phyloP scores from a whole-genome alignment of 2,797 vertebrate genomes.

The Gadopsis bispinosus region DNA sequence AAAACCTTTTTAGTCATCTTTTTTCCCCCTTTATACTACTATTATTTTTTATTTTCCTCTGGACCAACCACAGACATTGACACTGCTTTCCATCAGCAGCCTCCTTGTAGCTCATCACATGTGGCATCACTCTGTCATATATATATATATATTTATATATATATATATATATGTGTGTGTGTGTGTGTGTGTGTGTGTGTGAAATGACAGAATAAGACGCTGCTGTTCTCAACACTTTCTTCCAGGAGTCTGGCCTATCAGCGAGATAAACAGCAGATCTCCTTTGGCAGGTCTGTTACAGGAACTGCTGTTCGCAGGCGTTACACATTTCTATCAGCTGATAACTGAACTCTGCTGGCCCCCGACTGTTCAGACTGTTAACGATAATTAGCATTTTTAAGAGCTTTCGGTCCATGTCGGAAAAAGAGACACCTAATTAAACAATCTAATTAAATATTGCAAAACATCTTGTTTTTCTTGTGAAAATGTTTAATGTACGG shows the following conservation, averaged over 20 bases:
- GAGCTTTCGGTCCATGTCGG: background rate
- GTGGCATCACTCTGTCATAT: conserved; percentile 28
- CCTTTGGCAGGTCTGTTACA: conserved; percentile 65
- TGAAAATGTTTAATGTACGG: too few species aligned
- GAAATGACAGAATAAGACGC: conserved; percentile 51
- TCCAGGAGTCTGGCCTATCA: conserved; percentile 79
- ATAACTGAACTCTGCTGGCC: conserved; percentile 54
- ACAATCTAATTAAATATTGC: too few species aligned
- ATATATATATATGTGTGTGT: conserved; percentile 8
- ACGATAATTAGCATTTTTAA: conserved; percentile 52
- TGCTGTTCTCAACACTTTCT: conserved; percentile 69
- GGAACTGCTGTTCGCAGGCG: conserved; percentile 69
- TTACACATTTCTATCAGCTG: conserved; percentile 60
- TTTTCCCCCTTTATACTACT: background rate
- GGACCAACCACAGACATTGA: conserved; percentile 13
- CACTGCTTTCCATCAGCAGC: conserved; percentile 54
- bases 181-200: conserved; percentile 26
- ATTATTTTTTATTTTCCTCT: background rate
- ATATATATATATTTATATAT: too few species aligned
- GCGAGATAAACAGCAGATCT: conserved; percentile 73
- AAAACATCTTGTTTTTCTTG: background rate
- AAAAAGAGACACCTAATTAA: conserved; percentile 27
- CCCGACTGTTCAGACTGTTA: conserved; percentile 24
- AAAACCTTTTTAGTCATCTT: background rate
- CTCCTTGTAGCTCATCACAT: conserved; percentile 66